phyloP scores from a whole-genome alignment of 2,888 invertebrate genomes.

The Ichneumoninae sp. region DNA sequence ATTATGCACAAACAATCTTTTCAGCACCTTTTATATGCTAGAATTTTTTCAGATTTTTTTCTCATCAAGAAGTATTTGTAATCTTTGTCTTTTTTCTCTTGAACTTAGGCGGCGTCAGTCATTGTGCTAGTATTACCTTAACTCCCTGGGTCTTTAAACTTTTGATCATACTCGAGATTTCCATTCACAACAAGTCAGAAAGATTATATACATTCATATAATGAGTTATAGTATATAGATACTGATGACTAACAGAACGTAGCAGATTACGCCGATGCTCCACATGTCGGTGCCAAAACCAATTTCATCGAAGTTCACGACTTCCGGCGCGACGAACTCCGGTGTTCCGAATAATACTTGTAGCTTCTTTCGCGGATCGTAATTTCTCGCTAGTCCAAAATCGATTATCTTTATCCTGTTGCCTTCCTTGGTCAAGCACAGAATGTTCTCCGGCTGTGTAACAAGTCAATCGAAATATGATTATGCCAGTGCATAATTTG shows the following conservation, averaged over 20 bases:
- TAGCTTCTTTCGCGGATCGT: slow-evolving; percentile 95
- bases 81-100: no score
- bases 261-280: slow-evolving; percentile 99
- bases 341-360: slow-evolving; percentile 99
- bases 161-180: slow-evolving; percentile 6
- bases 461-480: neutral
- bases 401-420: slow-evolving; percentile 99
- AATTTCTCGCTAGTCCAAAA: slow-evolving; percentile 97
- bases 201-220: neutral
- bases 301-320: slow-evolving; percentile 99
- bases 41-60: no score
- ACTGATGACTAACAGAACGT: slow-evolving; percentile 95
- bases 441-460: slow-evolving; percentile 97
- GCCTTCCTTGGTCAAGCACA: slow-evolving; percentile 97
- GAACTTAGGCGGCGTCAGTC: no score
- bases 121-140: no score
- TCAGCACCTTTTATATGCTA: no score
- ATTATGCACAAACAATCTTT: no score
- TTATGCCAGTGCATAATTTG: neutral
- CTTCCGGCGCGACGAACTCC: slow-evolving; percentile 99
- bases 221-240: slow-evolving; percentile 10
- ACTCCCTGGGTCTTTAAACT: slow-evolving; percentile 37
- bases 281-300: slow-evolving; percentile 99
- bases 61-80: no score
- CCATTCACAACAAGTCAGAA: slow-evolving; percentile 51